Base-by-base conservation (phyloP, 2,113 vertebrate genomes). In the Macroglossus sobrinus region DNA sequence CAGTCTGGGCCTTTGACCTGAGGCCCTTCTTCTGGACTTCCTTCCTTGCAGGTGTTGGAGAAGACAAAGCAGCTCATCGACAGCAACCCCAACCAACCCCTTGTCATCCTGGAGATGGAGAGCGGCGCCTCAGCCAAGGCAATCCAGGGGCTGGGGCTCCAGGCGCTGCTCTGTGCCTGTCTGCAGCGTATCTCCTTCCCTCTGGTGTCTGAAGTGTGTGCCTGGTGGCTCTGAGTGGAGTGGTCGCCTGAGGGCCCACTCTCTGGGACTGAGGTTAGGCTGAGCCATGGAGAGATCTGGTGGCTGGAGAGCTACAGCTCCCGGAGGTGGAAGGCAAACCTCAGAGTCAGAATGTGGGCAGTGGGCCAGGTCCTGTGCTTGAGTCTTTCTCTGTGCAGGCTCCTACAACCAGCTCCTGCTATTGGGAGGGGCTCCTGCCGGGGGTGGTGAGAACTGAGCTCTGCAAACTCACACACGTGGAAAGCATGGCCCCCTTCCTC, bases 61-160 rank as follows among this genome's bases (percentile, higher is more conserved):
- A 99, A 99, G 97, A 99, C 99, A 1, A 99, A 99, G 80, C 99
- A 99, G 96, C 97, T 99, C 88, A 99, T 99, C 1, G 99, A 99
- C 38, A 99, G 98, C 98, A 98, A 98, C 63, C 99, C 99, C 87
- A 99, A 99, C 98, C 99, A 99, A 81, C 99, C 99, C 0, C 96
- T 99, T 50, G 99, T 99, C 47, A 93, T 99, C 89, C 99, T 99
- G 99, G 99, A 99, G 98, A 99, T 99, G 99, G 99, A 99, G 97
- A 99, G 96, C 0, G 99, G 99, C 2, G 99, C 99, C 57, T 99
- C 99, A 0, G 99, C 99, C 50, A 99, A 99, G 99, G 99, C 99
- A 98, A 38, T n/a, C 26, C 10, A 16, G 30, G 80, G 95, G 13
- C 43, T n/a, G 4, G 63, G 79, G 55, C 5, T 72, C 35, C 14